Percentiles rank a stretch among this genome's conserved stretches.
phyloP scores from a whole-genome alignment of 2,888 invertebrate species.

The Drosophila kokeensis region DNA sequence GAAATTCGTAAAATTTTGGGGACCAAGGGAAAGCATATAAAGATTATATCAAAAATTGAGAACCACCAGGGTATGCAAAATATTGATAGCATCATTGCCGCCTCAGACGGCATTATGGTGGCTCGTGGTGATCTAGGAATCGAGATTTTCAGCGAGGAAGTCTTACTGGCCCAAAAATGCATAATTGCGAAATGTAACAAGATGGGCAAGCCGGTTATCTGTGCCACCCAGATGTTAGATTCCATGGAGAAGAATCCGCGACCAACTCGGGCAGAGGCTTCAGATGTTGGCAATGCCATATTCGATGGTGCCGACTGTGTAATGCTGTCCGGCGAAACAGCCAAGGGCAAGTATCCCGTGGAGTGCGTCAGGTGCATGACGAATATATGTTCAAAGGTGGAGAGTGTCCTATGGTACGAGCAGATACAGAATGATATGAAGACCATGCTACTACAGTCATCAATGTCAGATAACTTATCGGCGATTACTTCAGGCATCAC shows the following conservation, averaged over 20 bases:
- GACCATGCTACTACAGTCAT: constrained; percentile 53
- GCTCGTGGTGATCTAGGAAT: constrained; percentile 99
- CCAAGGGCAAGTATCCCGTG: constrained; percentile 97
- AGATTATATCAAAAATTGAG: constrained; percentile 99
- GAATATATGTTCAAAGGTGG: constrained; percentile 97
- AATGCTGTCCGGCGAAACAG: constrained; percentile 99
- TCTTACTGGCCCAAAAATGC: constrained; percentile 98
- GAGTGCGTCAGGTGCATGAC: constrained; percentile 96
- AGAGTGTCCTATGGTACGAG: constrained; percentile 96
- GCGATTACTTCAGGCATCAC: constrained; percentile 96
- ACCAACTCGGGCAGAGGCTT: constrained; percentile 97
- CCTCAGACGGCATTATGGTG: constrained; percentile 98
- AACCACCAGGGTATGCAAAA: constrained; percentile 98
- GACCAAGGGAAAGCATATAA: constrained; percentile 94
- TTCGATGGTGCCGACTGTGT: constrained; percentile 99
- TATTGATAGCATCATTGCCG: constrained; percentile 96
- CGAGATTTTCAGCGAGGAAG: constrained; percentile 98
- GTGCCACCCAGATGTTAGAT: constrained; percentile 99
- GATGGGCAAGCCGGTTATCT: constrained; percentile 98
- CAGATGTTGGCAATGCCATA: constrained; percentile 99
- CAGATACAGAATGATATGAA: constrained; percentile 93
- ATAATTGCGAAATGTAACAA: constrained; percentile 98
- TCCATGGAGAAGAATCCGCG: constrained; percentile 98
- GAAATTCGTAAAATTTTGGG: constrained; percentile 94
- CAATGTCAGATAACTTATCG: constrained; percentile 93